Evolutionary conservation across 2,113 vertebrate genomes (phyloP).

Genomic region (Colaptes auratus): DNA sequence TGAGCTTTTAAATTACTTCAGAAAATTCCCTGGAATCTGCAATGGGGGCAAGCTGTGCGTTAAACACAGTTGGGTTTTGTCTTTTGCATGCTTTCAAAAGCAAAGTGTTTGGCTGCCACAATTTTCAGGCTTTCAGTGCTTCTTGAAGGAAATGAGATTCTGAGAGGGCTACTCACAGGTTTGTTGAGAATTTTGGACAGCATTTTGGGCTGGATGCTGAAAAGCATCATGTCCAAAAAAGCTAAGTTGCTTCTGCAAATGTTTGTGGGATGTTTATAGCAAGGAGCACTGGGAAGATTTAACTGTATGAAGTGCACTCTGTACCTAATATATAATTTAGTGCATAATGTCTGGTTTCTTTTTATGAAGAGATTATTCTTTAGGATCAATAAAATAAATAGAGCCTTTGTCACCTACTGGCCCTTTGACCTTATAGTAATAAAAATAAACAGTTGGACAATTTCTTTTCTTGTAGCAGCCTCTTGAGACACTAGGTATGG

Average conservation of each 20-base stretch:
- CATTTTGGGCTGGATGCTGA: not conserved
- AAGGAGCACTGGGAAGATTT: not conserved
- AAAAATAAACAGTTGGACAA: not conserved
- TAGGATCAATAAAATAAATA: not conserved
- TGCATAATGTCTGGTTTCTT: not conserved
- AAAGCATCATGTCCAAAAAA: not conserved
- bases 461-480: not conserved
- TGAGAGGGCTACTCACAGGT: not conserved
- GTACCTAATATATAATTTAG: not conserved
- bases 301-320: not conserved
- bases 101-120: not conserved
- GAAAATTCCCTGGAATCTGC: not conserved
- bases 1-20: not conserved
- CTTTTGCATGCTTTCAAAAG: not conserved
- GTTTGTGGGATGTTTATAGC: not conserved
- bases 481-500: not conserved
- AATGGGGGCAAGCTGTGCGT: not conserved
- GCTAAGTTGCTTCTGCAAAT: not conserved
- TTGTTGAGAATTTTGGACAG: not conserved
- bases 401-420: not conserved
- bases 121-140: not conserved
- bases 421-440: not conserved
- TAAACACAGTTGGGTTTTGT: not conserved
- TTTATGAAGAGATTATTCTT: not conserved
- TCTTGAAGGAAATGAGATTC: not conserved